These are phyloP conservation scores for Acanthopagrus latus DNA, from an alignment of 2,797 vertebrate species.

Conservation along the genomic window DNA sequence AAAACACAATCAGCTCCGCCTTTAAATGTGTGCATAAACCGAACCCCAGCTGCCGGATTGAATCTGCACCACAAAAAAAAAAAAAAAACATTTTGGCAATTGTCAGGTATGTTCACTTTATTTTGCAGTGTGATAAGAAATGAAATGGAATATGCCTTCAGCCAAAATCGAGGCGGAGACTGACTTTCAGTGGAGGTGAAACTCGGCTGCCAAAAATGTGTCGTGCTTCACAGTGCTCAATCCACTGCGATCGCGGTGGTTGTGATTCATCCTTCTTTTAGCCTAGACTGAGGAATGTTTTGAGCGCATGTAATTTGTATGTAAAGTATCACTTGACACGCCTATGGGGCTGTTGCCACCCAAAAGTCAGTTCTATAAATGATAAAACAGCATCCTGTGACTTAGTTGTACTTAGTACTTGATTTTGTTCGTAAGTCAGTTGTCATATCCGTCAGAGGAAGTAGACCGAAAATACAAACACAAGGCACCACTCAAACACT, in stretches of 20 bases:
- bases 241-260: neutral
- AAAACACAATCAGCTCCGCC: constrained; percentile 4
- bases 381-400: neutral
- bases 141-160: neutral
- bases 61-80: neutral
- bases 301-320: neutral
- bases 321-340: neutral
- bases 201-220: neutral
- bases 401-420: neutral
- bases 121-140: constrained; percentile 10
- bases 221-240: neutral
- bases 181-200: neutral
- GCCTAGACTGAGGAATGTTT: neutral
- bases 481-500: neutral
- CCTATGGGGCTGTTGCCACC: neutral
- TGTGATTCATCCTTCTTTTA: neutral
- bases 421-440: neutral
- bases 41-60: neutral
- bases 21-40: constrained; percentile 9
- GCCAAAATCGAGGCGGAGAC: neutral
- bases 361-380: neutral
- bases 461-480: neutral
- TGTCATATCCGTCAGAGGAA: neutral
- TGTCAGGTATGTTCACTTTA: neutral
- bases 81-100: neutral